Conservation (phyloP, 1,140 invertebrate species). For the Nebria ingens region DNA sequence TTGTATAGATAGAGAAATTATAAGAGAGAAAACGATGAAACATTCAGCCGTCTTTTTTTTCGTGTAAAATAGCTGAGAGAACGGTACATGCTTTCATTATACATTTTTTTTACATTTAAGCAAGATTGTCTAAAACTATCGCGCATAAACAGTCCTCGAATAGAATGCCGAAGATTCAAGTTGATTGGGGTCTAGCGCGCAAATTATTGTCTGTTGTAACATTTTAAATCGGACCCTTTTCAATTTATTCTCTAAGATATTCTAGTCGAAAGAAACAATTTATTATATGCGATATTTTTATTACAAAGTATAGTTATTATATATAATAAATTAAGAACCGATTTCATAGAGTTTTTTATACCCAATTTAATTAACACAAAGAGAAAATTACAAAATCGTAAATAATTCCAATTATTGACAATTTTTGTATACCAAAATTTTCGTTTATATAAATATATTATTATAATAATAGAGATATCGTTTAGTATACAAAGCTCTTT, state of each 20-base stretch:
- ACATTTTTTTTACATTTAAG: not conserved
- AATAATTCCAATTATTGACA: not conserved
- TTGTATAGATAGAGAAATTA: slow-evolving; percentile 7
- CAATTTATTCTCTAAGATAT: not conserved
- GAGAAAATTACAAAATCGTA: not conserved
- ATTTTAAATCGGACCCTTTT: not conserved
- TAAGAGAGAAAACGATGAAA: not conserved
- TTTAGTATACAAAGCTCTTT: slow-evolving; percentile 8
- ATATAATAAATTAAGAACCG: not conserved
- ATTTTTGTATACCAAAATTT: not conserved
- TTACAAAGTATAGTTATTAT: not conserved
- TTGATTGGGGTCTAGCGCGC: too few relatives aligned
- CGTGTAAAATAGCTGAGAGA: slow-evolving; percentile 5
- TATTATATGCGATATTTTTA: too few relatives aligned
- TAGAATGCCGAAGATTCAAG: too few relatives aligned
- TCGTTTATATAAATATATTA: too few relatives aligned
- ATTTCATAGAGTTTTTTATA: slow-evolving; percentile 10
- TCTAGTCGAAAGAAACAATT: too few relatives aligned
- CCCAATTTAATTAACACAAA: not conserved
- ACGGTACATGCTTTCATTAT: slow-evolving; percentile 4
- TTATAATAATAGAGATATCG: too few relatives aligned
- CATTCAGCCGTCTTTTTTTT: not conserved
- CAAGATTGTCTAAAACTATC: not conserved
- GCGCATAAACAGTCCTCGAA: too few relatives aligned
- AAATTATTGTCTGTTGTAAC: not conserved